phyloP scores from a whole-genome alignment of 2,113 vertebrate genomes.

The Hyperoodon ampullatus region DNA sequence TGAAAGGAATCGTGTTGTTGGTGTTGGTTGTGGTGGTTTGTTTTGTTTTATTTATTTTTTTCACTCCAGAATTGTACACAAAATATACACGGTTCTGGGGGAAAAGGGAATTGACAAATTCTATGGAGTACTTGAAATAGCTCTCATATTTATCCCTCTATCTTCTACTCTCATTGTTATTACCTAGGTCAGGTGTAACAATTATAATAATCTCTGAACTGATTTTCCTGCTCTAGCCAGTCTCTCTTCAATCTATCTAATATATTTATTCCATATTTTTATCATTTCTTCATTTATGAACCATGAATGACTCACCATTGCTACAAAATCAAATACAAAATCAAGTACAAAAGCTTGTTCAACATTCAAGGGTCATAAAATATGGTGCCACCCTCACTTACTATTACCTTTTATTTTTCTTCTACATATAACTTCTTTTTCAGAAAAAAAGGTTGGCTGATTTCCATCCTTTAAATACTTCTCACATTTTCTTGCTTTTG shows the following conservation, averaged over 20 bases:
- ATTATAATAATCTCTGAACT: background rate
- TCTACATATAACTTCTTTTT: background rate
- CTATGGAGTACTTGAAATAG: background rate
- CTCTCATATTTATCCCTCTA: background rate
- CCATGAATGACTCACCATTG: background rate
- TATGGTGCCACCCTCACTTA: background rate
- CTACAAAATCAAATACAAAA: background rate
- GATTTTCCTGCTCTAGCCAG: background rate
- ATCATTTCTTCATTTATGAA: conserved; percentile 25
- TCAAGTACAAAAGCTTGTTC: background rate
- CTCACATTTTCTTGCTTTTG: background rate
- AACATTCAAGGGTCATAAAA: background rate
- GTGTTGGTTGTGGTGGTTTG: background rate
- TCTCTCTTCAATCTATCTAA: background rate
- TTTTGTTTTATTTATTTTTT: background rate
- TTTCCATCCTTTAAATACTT: background rate
- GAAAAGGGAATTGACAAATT: background rate
- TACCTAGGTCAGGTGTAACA: background rate
- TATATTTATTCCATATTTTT: background rate
- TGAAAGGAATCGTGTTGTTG: background rate
- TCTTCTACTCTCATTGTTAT: background rate
- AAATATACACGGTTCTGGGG: background rate
- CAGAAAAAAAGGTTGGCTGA: background rate
- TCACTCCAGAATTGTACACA: background rate
- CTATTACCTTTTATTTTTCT: background rate